Conservation (phyloP, 2,797 vertebrate species). For the Halcyon badia region DNA sequence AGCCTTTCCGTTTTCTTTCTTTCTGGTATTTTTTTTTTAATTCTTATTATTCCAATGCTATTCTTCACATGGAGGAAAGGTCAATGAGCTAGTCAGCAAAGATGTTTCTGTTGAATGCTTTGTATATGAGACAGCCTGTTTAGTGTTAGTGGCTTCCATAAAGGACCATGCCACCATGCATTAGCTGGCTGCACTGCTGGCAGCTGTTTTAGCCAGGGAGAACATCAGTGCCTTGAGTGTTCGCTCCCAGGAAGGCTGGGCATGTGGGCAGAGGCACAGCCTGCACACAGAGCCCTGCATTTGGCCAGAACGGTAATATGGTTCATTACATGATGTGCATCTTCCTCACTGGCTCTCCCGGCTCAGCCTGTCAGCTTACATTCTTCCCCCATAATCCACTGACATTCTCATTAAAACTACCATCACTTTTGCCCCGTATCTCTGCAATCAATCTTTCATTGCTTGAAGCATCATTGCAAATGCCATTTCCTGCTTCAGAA, state of each 20-base stretch:
- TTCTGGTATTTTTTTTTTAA: background rate
- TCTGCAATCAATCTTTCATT: background rate
- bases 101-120: background rate
- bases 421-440: background rate
- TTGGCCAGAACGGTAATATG: background rate
- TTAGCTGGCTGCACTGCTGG: background rate
- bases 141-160: conserved; percentile 1
- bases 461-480: background rate
- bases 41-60: background rate
- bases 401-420: conserved; percentile 30
- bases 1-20: background rate
- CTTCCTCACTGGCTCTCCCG: background rate
- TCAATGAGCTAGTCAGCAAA: background rate
- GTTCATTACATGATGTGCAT: conserved; percentile 61
- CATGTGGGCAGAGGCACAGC: background rate
- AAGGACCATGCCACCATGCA: background rate
- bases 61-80: background rate
- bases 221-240: conserved; percentile 2
- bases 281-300: background rate
- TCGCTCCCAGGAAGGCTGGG: background rate
- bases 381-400: background rate
- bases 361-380: background rate
- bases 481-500: conserved; percentile 26
- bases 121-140: background rate
- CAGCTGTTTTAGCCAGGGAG: background rate